Conservation (phyloP, 2,888 invertebrate species). For the Buathra laborator region DNA sequence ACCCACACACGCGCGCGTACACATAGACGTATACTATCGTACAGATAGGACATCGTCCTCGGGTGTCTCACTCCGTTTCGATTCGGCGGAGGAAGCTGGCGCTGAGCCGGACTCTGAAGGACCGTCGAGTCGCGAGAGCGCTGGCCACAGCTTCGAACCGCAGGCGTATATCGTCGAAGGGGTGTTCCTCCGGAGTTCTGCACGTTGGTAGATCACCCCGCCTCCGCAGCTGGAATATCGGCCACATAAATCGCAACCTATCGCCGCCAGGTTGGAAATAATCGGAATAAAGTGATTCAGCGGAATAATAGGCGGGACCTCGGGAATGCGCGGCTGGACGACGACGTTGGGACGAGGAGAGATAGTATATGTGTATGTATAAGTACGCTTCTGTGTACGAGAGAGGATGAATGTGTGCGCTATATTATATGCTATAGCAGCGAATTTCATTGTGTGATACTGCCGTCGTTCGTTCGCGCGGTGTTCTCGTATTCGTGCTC, state of each 20-base stretch:
- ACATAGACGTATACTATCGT: not conserved
- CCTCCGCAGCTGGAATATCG: constrained; percentile 58
- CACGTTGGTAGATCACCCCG: constrained; percentile 11
- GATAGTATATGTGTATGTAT: constrained; percentile 32
- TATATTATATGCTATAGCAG: constrained; percentile 54
- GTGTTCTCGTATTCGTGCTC: constrained; percentile 67
- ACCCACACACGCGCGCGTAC: constrained; percentile 23
- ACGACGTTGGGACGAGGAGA: constrained; percentile 39
- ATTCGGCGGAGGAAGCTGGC: constrained; percentile 52
- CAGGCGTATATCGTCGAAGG: constrained; percentile 60
- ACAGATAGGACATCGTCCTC: not conserved
- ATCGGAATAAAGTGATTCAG: constrained; percentile 80
- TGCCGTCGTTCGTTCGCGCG: constrained; percentile 72
- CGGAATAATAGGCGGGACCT: constrained; percentile 75
- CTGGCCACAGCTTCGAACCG: constrained; percentile 45
- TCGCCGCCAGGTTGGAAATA: constrained; percentile 79
- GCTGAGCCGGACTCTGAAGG: constrained; percentile 60
- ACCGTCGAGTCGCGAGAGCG: constrained; percentile 42
- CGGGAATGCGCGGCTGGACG: constrained; percentile 45
- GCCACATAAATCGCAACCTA: constrained; percentile 73
- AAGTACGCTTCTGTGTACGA: not conserved
- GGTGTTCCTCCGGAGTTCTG: constrained; percentile 57
- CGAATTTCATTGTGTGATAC: constrained; percentile 65
- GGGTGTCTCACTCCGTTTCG: constrained; percentile 5
- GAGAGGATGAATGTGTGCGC: constrained; percentile 19